Evolutionary conservation across 2,888 invertebrate genomes (phyloP), one percentile per base, ranked within the genome.

Genomic region (Cryptocephalus primarius): DNA sequence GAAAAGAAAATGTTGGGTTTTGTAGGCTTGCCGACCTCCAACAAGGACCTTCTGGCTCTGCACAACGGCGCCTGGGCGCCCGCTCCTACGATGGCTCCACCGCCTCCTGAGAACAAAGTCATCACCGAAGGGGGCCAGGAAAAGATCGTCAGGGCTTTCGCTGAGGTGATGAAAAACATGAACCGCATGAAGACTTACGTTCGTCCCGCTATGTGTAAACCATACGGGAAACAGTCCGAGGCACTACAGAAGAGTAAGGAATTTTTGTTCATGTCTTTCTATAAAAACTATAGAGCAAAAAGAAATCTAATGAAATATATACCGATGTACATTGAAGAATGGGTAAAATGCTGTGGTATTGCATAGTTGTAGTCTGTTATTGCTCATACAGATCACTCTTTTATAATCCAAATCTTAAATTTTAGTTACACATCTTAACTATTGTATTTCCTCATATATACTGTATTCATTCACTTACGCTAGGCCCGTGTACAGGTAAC

Each of bases 201-300:
- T 58, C 77, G 88, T 47, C 89, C 88, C 51, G 83, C 89, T 49
- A 89, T 89, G 89, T 89, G 88, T 68, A 89, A 89, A 70, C 89
- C 89, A 14, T 89, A 89, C 68, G 89, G 89, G 55, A 89, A 89
- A 68, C 89, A 89, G 71, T 88, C 88, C 53, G 89, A 89, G 72
- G 85, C 88, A 63, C 74, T 89, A 59, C 88, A 89, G 71, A 89
- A 89, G 75, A 88, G 88, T 88, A 72, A 75, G 72, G 68, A 22
- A 22, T n/a, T 3, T 36, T 10, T 4, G 40, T 40, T n/a, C n/a
- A n/a, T 40, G 43, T 42, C 11, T 22, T n/a, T n/a, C n/a, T n/a
- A n/a, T n/a, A n/a, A n/a, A n/a, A n/a, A n/a, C n/a, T n/a, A n/a
- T n/a, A n/a, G n/a, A n/a, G n/a, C n/a, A n/a, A n/a, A n/a, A n/a